A percentile compares a stretch with the other conserved stretches of the same genome.
Evolutionary conservation across 2,888 invertebrate genomes (phyloP).

Genomic region (Leptinotarsa haldemani): DNA sequence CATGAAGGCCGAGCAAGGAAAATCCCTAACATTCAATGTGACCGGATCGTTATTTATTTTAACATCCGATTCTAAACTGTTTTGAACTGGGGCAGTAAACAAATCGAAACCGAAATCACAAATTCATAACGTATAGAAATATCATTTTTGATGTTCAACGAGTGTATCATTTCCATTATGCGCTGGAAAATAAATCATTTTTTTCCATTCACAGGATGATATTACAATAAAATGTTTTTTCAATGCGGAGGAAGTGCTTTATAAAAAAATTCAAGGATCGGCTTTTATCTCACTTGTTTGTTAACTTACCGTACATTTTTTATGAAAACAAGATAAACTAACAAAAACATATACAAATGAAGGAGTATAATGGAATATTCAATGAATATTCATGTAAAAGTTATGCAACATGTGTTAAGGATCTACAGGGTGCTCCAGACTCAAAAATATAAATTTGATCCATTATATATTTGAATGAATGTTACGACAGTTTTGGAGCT

Average conservation of each 20-base stretch:
- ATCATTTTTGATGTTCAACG: conserved; percentile 56
- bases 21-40: no score
- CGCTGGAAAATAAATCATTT: conserved; percentile 59
- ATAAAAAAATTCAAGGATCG: conserved; percentile 55
- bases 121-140: conserved; percentile 34
- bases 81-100: neutral
- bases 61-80: neutral
- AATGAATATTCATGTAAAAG: neutral
- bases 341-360: neutral
- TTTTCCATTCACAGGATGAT: conserved; percentile 54
- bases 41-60: neutral
- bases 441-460: no score
- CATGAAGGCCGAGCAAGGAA: no score
- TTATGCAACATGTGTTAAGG: no score
- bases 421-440: no score
- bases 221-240: conserved; percentile 58
- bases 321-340: conserved; percentile 6
- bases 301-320: conserved; percentile 27
- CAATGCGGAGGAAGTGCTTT: conserved; percentile 56
- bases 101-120: neutral
- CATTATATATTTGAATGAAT: no score
- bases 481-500: no score
- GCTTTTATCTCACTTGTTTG: conserved; percentile 42
- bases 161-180: conserved; percentile 59
- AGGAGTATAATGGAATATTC: neutral